These are phyloP conservation scores for Synergus japonicus DNA, from an alignment of 2,888 invertebrate genomes.

Conservation along the genomic window DNA sequence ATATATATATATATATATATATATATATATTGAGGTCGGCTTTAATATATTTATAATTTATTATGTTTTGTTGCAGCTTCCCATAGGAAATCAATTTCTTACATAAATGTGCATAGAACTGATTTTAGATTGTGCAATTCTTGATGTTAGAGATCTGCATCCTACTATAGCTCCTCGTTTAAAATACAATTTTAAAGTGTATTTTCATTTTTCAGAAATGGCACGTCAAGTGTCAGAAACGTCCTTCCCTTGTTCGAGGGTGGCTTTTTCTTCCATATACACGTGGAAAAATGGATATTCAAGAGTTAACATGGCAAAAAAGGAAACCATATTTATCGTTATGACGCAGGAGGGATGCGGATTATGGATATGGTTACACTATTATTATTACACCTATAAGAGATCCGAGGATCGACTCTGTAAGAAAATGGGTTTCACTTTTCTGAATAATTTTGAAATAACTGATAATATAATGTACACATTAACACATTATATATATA, in stretches of 20 bases:
- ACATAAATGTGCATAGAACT: no score
- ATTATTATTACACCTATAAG: not conserved
- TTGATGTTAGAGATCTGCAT: no score
- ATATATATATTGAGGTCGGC: no score
- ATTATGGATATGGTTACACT: slow-evolving; percentile 18
- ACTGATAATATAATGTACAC: no score
- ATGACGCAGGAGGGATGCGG: slow-evolving; percentile 50
- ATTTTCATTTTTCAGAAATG: not conserved
- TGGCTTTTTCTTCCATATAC: slow-evolving; percentile 3
- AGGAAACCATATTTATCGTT: slow-evolving; percentile 57
- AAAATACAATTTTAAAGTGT: not conserved
- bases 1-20: no score
- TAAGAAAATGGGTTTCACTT: not conserved
- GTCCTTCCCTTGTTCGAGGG: slow-evolving; percentile 47
- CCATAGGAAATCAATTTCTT: no score
- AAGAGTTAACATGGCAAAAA: slow-evolving; percentile 42
- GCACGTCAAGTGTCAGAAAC: not conserved
- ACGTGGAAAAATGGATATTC: slow-evolving; percentile 6
- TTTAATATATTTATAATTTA: no score
- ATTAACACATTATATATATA: no score
- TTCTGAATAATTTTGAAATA: not conserved
- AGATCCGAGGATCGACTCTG: not conserved
- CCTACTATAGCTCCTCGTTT: not conserved
- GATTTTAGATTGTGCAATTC: no score
- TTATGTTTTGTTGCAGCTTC: no score